These are phyloP conservation scores for Chymomyza procnemis DNA, from an alignment of 2,888 invertebrate species.

Conservation along the genomic window DNA sequence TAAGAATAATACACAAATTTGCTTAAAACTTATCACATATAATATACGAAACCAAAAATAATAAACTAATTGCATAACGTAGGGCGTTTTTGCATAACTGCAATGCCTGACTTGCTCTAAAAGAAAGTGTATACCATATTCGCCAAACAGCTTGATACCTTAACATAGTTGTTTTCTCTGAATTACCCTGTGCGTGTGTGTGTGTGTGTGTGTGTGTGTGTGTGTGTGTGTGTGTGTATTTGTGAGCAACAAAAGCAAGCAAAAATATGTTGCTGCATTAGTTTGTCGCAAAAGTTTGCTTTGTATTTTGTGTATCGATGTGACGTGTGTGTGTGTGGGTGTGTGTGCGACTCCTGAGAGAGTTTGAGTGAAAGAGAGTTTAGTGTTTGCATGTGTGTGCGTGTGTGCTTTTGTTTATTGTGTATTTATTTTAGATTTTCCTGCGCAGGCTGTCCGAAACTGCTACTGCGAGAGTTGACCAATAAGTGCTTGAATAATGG, in stretches of 20 bases:
- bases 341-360: slow-evolving; percentile 10
- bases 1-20: no score
- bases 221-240: slow-evolving; percentile 21
- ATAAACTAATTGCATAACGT: no score
- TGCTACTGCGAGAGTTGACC: slow-evolving; percentile 49
- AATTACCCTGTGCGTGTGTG: background rate
- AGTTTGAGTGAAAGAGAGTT: background rate
- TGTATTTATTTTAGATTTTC: slow-evolving; percentile 63
- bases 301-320: slow-evolving; percentile 19
- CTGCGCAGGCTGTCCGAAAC: slow-evolving; percentile 58
- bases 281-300: slow-evolving; percentile 65
- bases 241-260: slow-evolving; percentile 55
- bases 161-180: background rate
- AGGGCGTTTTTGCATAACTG: no score
- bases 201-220: background rate
- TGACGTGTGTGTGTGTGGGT: slow-evolving; percentile 18
- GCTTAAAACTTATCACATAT: no score
- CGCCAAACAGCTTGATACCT: no score
- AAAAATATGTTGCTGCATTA: slow-evolving; percentile 70
- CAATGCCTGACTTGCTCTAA: no score
- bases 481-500: slow-evolving; percentile 35
- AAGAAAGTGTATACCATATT: background rate
- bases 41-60: no score
- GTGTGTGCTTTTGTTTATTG: slow-evolving; percentile 39
- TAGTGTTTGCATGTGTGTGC: slow-evolving; percentile 21